A percentile compares a stretch with the other conserved stretches of the same genome.
phyloP scores from a whole-genome alignment of 2,888 invertebrate species.

The Callimorpha dominula region DNA sequence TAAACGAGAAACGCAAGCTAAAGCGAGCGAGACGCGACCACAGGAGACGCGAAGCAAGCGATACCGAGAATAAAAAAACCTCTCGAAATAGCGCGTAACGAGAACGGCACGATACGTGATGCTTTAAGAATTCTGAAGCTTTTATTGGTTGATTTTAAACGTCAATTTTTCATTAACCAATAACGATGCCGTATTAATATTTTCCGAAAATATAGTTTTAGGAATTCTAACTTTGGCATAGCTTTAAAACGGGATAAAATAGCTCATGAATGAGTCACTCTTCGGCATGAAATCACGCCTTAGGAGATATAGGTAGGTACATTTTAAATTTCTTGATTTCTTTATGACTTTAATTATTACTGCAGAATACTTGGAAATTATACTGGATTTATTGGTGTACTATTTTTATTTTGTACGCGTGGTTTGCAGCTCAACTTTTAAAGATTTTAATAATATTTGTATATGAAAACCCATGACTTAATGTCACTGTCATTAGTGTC shows the following conservation, averaged over 20 bases:
- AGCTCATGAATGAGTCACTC: background rate
- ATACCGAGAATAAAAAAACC: conserved; percentile 28
- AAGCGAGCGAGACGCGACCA: conserved; percentile 22
- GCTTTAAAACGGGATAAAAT: background rate
- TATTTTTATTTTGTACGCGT: background rate
- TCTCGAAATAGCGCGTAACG: conserved; percentile 13
- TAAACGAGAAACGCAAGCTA: conserved; percentile 21
- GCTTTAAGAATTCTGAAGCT: background rate
- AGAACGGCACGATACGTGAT: conserved; percentile 5
- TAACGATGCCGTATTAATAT: background rate
- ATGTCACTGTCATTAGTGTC: conserved; percentile 13
- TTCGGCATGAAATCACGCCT: background rate
- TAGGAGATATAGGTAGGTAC: background rate
- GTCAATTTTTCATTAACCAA: background rate
- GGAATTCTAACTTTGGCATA: background rate
- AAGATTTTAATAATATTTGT: background rate
- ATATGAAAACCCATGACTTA: background rate
- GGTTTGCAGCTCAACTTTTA: background rate
- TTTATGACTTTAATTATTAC: too few relatives aligned
- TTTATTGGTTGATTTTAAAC: conserved; percentile 2
- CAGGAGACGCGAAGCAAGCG: conserved; percentile 22
- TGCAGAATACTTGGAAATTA: too few relatives aligned
- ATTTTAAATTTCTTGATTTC: too few relatives aligned
- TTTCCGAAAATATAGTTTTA: background rate
- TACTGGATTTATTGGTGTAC: too few relatives aligned